Conservation (phyloP, 2,113 vertebrate genomes). For the Toxostoma redivivum region DNA sequence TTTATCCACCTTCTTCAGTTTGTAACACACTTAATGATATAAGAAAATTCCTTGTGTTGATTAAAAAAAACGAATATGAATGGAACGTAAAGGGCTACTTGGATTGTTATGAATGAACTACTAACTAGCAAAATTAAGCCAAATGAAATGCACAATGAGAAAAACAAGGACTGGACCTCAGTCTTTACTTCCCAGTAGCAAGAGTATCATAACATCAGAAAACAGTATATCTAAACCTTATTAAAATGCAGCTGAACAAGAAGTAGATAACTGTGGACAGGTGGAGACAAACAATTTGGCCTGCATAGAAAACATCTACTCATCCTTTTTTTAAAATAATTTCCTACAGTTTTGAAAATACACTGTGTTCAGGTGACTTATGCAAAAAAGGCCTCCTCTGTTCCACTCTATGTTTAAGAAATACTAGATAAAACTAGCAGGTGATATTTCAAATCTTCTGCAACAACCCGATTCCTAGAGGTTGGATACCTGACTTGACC, state of each 20-base stretch:
- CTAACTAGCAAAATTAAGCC: background rate
- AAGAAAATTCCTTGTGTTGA: background rate
- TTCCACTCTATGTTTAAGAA: background rate
- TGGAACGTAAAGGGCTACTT: background rate
- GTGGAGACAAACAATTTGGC: background rate
- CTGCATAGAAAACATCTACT: background rate
- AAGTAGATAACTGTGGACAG: background rate
- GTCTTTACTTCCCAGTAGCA: background rate
- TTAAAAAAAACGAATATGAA: background rate
- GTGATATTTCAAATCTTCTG: background rate
- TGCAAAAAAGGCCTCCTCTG: background rate
- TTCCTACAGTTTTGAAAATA: background rate
- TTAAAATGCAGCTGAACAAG: background rate
- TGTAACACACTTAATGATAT: background rate
- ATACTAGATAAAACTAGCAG: background rate
- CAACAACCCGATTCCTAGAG: background rate
- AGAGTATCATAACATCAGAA: background rate
- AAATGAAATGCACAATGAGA: background rate
- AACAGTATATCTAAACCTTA: accelerated
- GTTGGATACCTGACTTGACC: too few relatives aligned
- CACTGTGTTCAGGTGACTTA: background rate
- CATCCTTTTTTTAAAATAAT: background rate
- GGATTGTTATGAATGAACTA: background rate
- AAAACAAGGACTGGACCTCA: background rate
- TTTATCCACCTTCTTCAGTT: background rate